Conservation (phyloP, 2,888 invertebrate genomes). For the Andrena camellia region DNA sequence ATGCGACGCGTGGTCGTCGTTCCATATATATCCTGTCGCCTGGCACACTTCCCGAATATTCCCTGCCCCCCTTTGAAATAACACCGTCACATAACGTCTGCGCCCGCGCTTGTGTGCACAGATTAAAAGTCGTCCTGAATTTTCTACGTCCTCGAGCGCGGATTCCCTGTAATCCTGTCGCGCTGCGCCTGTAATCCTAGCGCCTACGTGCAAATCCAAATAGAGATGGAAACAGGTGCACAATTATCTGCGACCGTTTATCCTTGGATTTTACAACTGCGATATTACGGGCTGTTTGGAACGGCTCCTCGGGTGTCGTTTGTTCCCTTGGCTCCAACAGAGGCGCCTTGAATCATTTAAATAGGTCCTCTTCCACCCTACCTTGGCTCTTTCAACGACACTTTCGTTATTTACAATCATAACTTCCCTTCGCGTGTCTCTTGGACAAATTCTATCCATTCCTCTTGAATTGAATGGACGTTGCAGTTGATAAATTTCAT, state of each 20-base stretch:
- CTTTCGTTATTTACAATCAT: not conserved
- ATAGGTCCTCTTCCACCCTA: not conserved
- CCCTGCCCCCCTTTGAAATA: constrained; percentile 48
- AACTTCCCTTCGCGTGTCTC: not conserved
- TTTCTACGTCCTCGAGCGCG: constrained; percentile 42
- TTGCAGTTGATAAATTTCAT: not conserved
- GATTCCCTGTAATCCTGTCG: constrained; percentile 39
- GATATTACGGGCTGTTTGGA: constrained; percentile 15
- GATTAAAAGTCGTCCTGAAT: constrained; percentile 56
- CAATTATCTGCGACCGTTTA: constrained; percentile 57
- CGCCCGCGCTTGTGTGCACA: not conserved
- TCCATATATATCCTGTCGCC: constrained; percentile 54
- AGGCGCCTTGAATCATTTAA: not conserved
- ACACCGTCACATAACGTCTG: constrained; percentile 3
- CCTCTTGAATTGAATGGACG: not conserved
- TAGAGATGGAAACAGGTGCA: constrained; percentile 60
- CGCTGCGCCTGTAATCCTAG: constrained; percentile 34
- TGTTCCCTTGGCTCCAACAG: not conserved
- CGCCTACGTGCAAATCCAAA: constrained; percentile 53
- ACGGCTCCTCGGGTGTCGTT: not conserved
- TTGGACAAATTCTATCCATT: too few species aligned
- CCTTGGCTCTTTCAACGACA: not conserved
- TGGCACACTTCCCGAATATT: constrained; percentile 50
- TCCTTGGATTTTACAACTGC: constrained; percentile 38
- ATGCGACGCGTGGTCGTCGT: constrained; percentile 63